Evolutionary conservation across 2,888 invertebrate species (phyloP), one percentile per base, ranked within the genome.

Genomic region (Crioceris asparagi): DNA sequence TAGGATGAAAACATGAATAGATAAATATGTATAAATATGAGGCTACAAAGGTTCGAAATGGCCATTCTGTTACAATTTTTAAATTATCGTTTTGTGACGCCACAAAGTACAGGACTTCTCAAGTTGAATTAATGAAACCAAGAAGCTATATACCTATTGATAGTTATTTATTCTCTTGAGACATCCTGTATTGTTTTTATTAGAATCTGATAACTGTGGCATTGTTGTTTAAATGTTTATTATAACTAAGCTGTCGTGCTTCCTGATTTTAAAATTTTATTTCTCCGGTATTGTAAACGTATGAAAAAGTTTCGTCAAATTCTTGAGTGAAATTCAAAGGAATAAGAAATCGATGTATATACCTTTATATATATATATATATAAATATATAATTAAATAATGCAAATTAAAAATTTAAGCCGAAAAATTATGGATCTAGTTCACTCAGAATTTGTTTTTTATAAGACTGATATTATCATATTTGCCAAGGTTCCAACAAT

Each of bases 401-500:
- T 35, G 18, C 29, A 39, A 35, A 45, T 35, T 43, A 44, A 41
- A 49, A 44, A 8, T 27, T 15, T 12, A 11, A 27, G n/a, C n/a
- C n/a, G n/a, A n/a, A n/a, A n/a, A n/a, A n/a, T n/a, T n/a, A n/a
- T n/a, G n/a, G 3, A 16, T 14, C 29, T 12, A 10, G 36, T 44
- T 47, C 41, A 47, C 46, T 49, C 48, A 47, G 50, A 47, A 48
- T 52, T 51, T 52, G 49, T 46, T 45, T 49, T 37, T 54, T 52
- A 61, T 61, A 63, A 64, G 63, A 63, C 63, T 63, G 63, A 63
- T 62, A 53, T 54, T n/a, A 54, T 60, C 59, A 61, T 62, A 62
- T 62, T 29, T 63, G 64, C 64, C 64, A 64, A 64, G 57, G 62
- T 60, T 60, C 57, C 60, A 57, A 54, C 50, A 51, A 32, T 35